Evolutionary conservation across 1,140 invertebrate genomes (phyloP).

Genomic region (Thrips palmi): DNA sequence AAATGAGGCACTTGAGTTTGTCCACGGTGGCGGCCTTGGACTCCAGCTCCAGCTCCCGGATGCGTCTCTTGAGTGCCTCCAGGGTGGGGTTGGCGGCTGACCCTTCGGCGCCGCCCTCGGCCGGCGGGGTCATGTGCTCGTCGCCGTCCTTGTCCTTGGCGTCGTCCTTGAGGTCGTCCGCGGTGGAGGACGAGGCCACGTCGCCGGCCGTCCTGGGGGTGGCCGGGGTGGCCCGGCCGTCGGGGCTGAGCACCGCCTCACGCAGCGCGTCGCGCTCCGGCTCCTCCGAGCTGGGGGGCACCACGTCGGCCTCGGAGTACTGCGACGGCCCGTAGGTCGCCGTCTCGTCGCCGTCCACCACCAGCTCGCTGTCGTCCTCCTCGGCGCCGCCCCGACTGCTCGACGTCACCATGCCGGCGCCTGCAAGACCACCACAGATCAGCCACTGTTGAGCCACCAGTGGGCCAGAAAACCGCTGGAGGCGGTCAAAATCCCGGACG

Average conservation of each 20-base stretch:
- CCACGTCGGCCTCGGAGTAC: slow-evolving; percentile 58
- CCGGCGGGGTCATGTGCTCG: slow-evolving; percentile 25
- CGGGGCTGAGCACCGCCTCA: slow-evolving; percentile 29
- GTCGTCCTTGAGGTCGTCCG: slow-evolving; percentile 19
- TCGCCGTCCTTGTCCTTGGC: slow-evolving; percentile 18
- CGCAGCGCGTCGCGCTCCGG: slow-evolving; percentile 36
- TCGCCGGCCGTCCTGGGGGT: slow-evolving; percentile 17
- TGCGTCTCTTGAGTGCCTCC: slow-evolving; percentile 46
- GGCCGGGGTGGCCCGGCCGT: slow-evolving; percentile 15
- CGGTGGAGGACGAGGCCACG: slow-evolving; percentile 25
- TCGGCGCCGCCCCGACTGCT: slow-evolving; percentile 27
- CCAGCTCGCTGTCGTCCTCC: slow-evolving; percentile 69
- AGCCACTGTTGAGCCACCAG: too few species aligned
- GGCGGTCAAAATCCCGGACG: too few species aligned
- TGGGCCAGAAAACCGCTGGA: too few species aligned
- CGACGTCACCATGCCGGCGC: slow-evolving; percentile 33
- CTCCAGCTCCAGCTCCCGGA: slow-evolving; percentile 42
- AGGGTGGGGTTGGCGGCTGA: too few species aligned
- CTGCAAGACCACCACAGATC: slow-evolving; percentile 16
- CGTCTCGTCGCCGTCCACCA: slow-evolving; percentile 55
- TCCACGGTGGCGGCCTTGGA: slow-evolving; percentile 28
- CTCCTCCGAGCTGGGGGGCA: slow-evolving; percentile 29
- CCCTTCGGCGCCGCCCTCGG: slow-evolving; percentile 29
- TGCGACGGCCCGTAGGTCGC: slow-evolving; percentile 65
- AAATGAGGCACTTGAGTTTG: slow-evolving; percentile 69